phyloP scores from a whole-genome alignment of 1,140 invertebrate genomes.

The Drosophila ogumai region DNA sequence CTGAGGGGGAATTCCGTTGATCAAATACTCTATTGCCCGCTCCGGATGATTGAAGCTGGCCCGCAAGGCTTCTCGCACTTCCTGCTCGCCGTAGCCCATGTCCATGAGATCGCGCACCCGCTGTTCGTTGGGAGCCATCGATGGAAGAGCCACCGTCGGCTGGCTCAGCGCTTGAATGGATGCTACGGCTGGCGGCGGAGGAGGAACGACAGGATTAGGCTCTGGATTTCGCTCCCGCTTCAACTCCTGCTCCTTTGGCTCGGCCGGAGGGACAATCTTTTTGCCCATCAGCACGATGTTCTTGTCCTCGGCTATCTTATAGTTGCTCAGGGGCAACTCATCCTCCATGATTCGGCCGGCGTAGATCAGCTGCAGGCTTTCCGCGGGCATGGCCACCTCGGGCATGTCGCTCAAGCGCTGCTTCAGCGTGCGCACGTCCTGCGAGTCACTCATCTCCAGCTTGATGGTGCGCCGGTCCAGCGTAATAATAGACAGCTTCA shows the following conservation, averaged over 20 bases:
- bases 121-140: conserved; percentile 40
- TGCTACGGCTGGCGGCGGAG: conserved; percentile 2
- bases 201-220: conserved; percentile 9
- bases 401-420: conserved; percentile 41
- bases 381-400: conserved; percentile 48
- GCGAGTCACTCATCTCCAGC: conserved; percentile 52
- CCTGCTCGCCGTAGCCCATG: conserved; percentile 71
- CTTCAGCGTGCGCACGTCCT: conserved; percentile 65
- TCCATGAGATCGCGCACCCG: conserved; percentile 56
- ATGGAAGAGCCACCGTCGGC: neutral
- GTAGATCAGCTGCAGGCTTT: conserved; percentile 69
- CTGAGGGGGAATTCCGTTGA: conserved; percentile 54
- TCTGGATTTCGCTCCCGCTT: neutral
- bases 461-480: conserved; percentile 63
- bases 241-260: neutral
- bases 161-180: conserved; percentile 9
- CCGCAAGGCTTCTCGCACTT: conserved; percentile 66
- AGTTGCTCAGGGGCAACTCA: conserved; percentile 44
- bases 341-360: conserved; percentile 73
- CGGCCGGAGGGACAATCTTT: conserved; percentile 13
- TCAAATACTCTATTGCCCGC: conserved; percentile 74
- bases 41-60: conserved; percentile 83
- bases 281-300: conserved; percentile 73
- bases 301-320: conserved; percentile 61
- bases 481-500: conserved; percentile 75